Conservation (phyloP, 1,140 invertebrate species). For the Hycleus phaleratus region DNA sequence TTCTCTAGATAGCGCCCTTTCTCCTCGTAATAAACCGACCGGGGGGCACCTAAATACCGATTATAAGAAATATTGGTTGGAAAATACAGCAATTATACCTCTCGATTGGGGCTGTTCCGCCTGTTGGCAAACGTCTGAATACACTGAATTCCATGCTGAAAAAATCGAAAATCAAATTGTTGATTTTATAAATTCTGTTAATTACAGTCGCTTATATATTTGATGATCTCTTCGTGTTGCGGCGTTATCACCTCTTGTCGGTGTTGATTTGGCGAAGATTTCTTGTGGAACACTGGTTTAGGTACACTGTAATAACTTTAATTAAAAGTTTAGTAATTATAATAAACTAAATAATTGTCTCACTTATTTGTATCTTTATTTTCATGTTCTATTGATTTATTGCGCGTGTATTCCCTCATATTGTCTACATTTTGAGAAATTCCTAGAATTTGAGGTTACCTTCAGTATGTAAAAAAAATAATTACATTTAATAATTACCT, state of each 20-base stretch:
- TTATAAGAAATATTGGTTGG: conserved; percentile 26
- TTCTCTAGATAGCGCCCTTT: conserved; percentile 60
- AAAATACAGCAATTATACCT: conserved; percentile 12
- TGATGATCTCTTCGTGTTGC: conserved; percentile 45
- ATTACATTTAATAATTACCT: conserved; percentile 47
- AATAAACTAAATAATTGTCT: neutral
- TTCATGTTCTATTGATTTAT: conserved; percentile 20
- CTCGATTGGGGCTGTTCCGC: conserved; percentile 40
- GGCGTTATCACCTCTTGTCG: conserved; percentile 39
- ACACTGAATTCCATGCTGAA: conserved; percentile 30
- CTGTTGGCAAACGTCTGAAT: conserved; percentile 14
- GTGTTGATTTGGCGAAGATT: conserved; percentile 29
- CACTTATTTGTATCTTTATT: conserved; percentile 17
- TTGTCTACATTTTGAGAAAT: conserved; percentile 44
- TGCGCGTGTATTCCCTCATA: conserved; percentile 17
- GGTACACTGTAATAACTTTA: conserved; percentile 37
- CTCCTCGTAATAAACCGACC: conserved; percentile 54
- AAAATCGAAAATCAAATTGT: conserved; percentile 5
- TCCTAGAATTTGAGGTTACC: conserved; percentile 33
- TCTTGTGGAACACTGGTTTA: conserved; percentile 44
- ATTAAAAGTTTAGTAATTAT: neutral
- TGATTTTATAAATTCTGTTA: neutral
- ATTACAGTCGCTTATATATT: conserved; percentile 40
- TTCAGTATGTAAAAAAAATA: conserved; percentile 1
- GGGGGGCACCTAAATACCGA: neutral